Conservation (phyloP, 2,797 vertebrate genomes). For the Gallinago solitaria region DNA sequence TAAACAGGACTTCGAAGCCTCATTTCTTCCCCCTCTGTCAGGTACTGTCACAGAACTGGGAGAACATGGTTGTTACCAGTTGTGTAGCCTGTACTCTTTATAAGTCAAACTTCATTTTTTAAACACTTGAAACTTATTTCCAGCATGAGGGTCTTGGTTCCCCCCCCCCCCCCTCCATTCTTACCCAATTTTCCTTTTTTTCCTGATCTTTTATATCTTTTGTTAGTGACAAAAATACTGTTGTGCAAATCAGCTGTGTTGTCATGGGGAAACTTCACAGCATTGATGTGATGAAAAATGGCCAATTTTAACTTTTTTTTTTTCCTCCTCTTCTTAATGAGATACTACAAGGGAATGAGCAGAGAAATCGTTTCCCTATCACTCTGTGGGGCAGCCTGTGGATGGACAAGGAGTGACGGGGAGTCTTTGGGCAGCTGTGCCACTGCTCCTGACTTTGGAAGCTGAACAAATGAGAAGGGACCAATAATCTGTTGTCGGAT, state of each 20-base stretch:
- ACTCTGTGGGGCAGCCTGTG: background rate
- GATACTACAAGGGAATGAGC: background rate
- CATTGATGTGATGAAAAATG: background rate
- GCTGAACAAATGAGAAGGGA: background rate
- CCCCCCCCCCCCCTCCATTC: background rate
- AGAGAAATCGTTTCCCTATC: background rate
- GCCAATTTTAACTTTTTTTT: background rate
- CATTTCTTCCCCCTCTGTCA: background rate
- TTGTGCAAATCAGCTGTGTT: background rate
- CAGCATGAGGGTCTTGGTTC: background rate
- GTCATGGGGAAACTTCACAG: background rate
- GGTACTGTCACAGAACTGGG: background rate
- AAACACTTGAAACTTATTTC: background rate
- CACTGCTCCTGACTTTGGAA: background rate
- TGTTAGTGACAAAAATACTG: background rate
- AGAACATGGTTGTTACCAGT: accelerated
- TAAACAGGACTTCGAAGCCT: background rate
- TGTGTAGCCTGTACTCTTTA: background rate
- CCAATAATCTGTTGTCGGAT: background rate
- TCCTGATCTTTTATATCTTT: background rate
- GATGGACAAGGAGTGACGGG: background rate
- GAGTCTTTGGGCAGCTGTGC: background rate
- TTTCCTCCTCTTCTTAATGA: background rate
- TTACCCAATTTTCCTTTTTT: background rate
- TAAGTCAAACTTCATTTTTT: background rate